phyloP scores from a whole-genome alignment of 2,113 vertebrate species.

The Bombycilla garrulus region DNA sequence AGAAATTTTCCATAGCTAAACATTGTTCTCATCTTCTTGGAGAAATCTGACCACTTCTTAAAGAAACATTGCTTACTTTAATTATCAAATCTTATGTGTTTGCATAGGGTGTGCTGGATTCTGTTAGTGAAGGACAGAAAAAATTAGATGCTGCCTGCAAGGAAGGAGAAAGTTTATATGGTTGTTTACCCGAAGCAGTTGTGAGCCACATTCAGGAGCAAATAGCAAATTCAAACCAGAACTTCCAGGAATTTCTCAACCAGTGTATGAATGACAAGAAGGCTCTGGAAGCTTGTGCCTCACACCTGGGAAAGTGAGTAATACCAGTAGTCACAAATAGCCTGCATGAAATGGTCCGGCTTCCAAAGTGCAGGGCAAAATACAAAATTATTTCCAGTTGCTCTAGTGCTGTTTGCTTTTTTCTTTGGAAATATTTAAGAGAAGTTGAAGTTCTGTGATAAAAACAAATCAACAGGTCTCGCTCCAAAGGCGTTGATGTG shows the following conservation, averaged over 20 bases:
- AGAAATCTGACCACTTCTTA: background rate
- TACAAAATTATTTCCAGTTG: background rate
- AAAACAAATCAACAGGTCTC: background rate
- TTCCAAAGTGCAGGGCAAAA: background rate
- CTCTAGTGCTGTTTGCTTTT: background rate
- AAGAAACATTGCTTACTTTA: background rate
- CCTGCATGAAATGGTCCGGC: background rate
- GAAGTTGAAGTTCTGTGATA: background rate
- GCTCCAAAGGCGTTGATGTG: background rate
- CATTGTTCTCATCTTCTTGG: background rate
- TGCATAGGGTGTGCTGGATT: slow-evolving; percentile 78
- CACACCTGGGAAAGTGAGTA: slow-evolving; percentile 76
- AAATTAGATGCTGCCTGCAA: slow-evolving; percentile 79
- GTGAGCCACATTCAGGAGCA: slow-evolving; percentile 83
- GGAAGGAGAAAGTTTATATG: slow-evolving; percentile 83
- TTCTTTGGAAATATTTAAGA: background rate
- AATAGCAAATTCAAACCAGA: slow-evolving; percentile 81
- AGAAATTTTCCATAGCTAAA: background rate
- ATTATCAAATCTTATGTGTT: background rate
- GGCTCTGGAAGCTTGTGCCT: slow-evolving; percentile 81
- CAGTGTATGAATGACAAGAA: slow-evolving; percentile 80
- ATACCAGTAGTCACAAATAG: background rate
- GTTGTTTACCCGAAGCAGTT: slow-evolving; percentile 80
- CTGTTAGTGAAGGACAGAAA: slow-evolving; percentile 76
- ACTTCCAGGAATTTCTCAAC: slow-evolving; percentile 81